Percentiles rank a stretch among this genome's conserved stretches.
phyloP scores from a whole-genome alignment of 2,797 vertebrate species.

The Chrysocyon brachyurus region DNA sequence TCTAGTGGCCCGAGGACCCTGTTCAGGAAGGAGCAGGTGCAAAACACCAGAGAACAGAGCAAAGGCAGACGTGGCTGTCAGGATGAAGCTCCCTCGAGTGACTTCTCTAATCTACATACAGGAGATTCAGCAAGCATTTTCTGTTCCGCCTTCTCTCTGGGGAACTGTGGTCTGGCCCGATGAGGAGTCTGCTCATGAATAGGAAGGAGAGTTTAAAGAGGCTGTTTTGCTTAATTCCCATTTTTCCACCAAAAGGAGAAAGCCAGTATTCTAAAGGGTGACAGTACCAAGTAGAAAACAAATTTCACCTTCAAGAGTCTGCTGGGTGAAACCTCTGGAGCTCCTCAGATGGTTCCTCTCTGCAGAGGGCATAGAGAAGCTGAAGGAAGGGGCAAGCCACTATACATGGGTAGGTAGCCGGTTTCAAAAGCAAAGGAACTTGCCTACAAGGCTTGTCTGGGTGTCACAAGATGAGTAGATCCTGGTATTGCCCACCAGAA shows the following conservation, averaged over 20 bases:
- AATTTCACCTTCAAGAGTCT: not conserved
- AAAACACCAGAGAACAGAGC: conserved; percentile 70
- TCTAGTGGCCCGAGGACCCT: conserved; percentile 42
- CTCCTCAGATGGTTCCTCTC: not conserved
- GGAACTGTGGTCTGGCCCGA: conserved; percentile 63
- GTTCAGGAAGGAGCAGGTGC: conserved; percentile 70
- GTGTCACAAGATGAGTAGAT: not conserved
- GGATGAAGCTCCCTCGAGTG: conserved; percentile 57
- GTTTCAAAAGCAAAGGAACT: not conserved
- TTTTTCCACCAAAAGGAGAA: conserved; percentile 60
- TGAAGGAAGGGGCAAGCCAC: not conserved
- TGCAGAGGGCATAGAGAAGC: not conserved
- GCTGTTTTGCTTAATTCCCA: conserved; percentile 66
- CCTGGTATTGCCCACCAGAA: not conserved
- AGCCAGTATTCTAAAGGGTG: not conserved
- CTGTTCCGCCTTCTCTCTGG: conserved; percentile 63
- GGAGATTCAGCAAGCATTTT: conserved; percentile 69
- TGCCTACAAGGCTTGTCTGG: not conserved
- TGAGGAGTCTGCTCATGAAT: conserved; percentile 70
- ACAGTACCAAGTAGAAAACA: conserved; percentile 23
- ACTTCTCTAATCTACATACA: conserved; percentile 73
- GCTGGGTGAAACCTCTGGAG: not conserved
- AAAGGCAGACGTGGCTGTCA: conserved; percentile 58
- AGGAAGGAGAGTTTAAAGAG: conserved; percentile 65
- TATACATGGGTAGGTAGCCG: not conserved